Base-by-base conservation (phyloP, 2,888 invertebrate genomes). In the Tortrix viridana region DNA sequence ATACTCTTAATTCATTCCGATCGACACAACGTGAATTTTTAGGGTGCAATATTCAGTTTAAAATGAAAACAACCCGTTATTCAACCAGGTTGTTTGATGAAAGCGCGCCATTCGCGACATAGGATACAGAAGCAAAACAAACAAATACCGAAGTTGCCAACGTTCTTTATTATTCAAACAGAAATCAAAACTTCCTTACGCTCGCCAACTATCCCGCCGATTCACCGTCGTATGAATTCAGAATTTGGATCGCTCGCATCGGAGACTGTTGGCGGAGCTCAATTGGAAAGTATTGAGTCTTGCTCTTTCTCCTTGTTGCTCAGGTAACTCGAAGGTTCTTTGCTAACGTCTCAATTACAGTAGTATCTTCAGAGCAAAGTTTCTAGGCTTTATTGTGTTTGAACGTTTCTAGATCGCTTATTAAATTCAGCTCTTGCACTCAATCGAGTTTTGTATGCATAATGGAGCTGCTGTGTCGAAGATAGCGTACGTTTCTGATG, bases 141-240 rank as follows among this genome's bases (percentile, higher is more conserved):
- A 70, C 69, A 69, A 60, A 77, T 79, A 75, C 72, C 73, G 46
- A 74, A 72, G 67, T 74, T 75, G 73, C 66, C 66, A 69, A 70
- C 71, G 72, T 67, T 68, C 68, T 65, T 71, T 81, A 78, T 83
- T 85, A 84, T 82, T 78, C 80, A 81, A 82, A 82, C 81, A 80
- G 72, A 76, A 77, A 78, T 82, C 80, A 82, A 82, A 87, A 87
- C 89, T 85, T 89, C 88, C 87, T 82, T 79, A 80, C 71, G 67
- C 73, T 73, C 69, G 76, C 70, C 57, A 63, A 68, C 64, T 77
- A 75, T 77, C 70, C 72, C 66, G 65, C 63, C 70, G 73, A 76
- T 79, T 76, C 74, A 78, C 73, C 72, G 69, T 70, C 69, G 74
- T 75, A 72, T 72, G 76, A 78, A 82, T 84, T 82, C 77, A 82